Base-by-base conservation (phyloP, 1,140 invertebrate genomes). In the Achroia grisella region DNA sequence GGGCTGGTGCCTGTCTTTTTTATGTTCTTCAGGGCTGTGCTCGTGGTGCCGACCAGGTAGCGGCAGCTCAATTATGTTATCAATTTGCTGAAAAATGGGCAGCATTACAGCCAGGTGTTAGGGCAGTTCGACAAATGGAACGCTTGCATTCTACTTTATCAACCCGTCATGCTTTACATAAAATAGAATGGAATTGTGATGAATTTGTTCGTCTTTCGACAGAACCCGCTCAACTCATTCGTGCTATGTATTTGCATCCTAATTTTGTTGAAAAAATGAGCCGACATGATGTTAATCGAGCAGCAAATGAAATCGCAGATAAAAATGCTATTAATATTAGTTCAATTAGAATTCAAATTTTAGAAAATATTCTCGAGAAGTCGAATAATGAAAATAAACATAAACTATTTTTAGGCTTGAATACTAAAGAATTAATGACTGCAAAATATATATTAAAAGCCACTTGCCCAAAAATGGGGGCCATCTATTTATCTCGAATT, bases 11-110 rank as follows among this genome's bases (percentile, higher is more conserved):
- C 4, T 87, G 86, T 52, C 63, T 87, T 14, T 87, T 86, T 51
- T 86, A 86, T 46, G 81, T 86, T 11, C 66, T 85, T 5, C 81
- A 86, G 72, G 86, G 86, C 4, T 83, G 79, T 55, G 60, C 75
- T 10, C 68, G 72, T 39, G 89, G 89, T 3, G 88, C 87, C 8
- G 89, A 90, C 66, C 88, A 89, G 71, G 88, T 90, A 5, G 88
- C 88, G 35, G 88, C 88, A 9, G 85, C 87, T 13, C 86, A 88
- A 41, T 78, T 89, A 45, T 89, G 88, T 51, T 90, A 87, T 60
- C 88, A 89, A 55, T 90, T 88, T 69, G 82, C 87, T 14, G 87
- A 85, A 44, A 53, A 76, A n/a, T 81, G 85, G 66, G 72, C 84
- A 10, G 67, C 87, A 46, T 51, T 84, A 28, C 79, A 88, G 73